Evolutionary conservation across 2,888 invertebrate genomes (phyloP), one percentile per base, ranked within the genome.

Genomic region (Hofmannophila pseudospretella): DNA sequence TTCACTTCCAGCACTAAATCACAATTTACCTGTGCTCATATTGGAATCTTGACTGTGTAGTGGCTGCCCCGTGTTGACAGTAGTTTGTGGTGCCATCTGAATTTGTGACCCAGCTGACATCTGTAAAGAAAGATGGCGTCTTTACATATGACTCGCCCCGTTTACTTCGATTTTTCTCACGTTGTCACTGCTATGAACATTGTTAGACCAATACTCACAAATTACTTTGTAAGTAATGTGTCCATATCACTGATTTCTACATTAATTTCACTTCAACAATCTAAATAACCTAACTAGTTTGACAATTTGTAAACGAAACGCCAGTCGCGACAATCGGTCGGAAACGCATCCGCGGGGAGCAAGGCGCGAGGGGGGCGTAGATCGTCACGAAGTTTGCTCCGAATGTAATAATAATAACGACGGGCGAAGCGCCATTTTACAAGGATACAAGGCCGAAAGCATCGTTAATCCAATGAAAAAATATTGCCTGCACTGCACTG

Each of bases 71-170:
- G 93, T 91, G 90, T 91, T 93, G 90, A 93, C 91, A 88, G 94
- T 93, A 86, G 94, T 93, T 92, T 96, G 95, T 89, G 96, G 95
- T 93, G 96, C 96, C 95, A 96, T 95, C 93, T 96, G 96, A 93
- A 96, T 93, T 93, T 96, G 96, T 90, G 96, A 94, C 90, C 95
- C 95, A 92, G 96, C 95, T 92, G 96, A 95, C 96, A 96, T 96
- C 96, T 96, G 90, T 66, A 92, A 91, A 85, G 84, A 79, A 85
- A 86, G 82, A 86, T 86, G 86, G 86, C 86, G 85, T 82, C 86
- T 81, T 81, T 85, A 84, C 84, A 84, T 84, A 82, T 84, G 85
- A 85, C 74, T 85, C 76, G 80, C 75, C 77, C 74, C 69, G 65
- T 70, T 67, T 61, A 56, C 56, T 56, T 58, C 49, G 54, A 54